A percentile compares a stretch with the other conserved stretches of the same genome.
Conservation (phyloP, 2,113 vertebrate genomes). For the Noturus placidus region DNA sequence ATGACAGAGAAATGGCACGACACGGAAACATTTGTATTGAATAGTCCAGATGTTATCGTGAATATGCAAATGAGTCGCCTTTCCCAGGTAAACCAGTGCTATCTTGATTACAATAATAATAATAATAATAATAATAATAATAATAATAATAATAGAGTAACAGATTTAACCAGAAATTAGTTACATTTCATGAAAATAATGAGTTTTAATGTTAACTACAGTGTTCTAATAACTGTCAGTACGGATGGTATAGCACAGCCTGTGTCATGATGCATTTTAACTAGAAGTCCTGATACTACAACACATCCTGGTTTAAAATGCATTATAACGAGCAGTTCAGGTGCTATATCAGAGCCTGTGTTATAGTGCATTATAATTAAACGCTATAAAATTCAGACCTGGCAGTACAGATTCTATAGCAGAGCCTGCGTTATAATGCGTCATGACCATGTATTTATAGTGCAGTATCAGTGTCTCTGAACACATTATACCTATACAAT, state of each 20-base stretch:
- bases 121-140: no score
- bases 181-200: background rate
- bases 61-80: background rate
- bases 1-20: background rate
- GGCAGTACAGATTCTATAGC: background rate
- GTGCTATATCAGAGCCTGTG: background rate
- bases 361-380: background rate
- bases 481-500: background rate
- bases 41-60: background rate
- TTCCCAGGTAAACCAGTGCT: no score
- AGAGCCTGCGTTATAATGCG: background rate
- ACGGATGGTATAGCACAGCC: background rate
- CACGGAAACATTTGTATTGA: background rate
- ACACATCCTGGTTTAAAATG: background rate
- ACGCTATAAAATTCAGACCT: background rate
- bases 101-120: no score
- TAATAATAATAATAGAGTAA: no score
- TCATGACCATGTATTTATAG: no score
- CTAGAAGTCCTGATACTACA: background rate
- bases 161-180: background rate
- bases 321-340: background rate
- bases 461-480: no score
- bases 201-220: background rate
- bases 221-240: background rate
- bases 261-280: background rate